A percentile compares a stretch with the other conserved stretches of the same genome.
These are phyloP conservation scores for Fistularia tabacaria DNA, from an alignment of 2,797 vertebrate genomes.

Conservation along the genomic window DNA sequence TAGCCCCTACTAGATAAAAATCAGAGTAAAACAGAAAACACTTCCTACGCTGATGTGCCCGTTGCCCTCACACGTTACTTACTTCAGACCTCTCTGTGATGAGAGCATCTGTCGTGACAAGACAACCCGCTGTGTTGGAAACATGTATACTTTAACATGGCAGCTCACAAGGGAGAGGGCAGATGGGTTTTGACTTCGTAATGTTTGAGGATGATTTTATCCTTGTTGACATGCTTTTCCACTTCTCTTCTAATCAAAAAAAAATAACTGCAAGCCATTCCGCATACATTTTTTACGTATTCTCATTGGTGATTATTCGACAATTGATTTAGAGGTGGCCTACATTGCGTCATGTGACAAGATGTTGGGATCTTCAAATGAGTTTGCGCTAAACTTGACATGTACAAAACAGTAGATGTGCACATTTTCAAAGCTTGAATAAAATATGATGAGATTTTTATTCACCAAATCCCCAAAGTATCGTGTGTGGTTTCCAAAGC, in stretches of 20 bases:
- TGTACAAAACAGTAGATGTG: conserved; percentile 32
- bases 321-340: conserved; percentile 24
- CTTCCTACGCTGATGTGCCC: too few relatives aligned
- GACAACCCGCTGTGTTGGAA: conserved; percentile 25
- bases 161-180: conserved; percentile 42
- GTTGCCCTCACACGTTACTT: conserved; percentile 17
- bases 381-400: conserved; percentile 25
- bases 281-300: conserved; percentile 17
- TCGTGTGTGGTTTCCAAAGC: conserved; percentile 8
- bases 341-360: conserved; percentile 23
- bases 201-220: conserved; percentile 61
- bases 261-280: neutral
- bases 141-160: conserved; percentile 62
- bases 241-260: neutral
- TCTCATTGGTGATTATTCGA: conserved; percentile 32
- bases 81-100: conserved; percentile 17
- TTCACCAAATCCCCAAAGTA: conserved; percentile 27
- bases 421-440: conserved; percentile 44
- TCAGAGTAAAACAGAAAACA: too few relatives aligned
- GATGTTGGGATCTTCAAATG: conserved; percentile 19
- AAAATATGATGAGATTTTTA: conserved; percentile 28
- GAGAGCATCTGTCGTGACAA: conserved; percentile 27
- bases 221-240: conserved; percentile 45
- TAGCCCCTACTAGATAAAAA: too few relatives aligned
- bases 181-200: conserved; percentile 54